A percentile compares a stretch with the other conserved stretches of the same genome.
phyloP scores from a whole-genome alignment of 2,113 vertebrate species.

The Zosterops japonicus region DNA sequence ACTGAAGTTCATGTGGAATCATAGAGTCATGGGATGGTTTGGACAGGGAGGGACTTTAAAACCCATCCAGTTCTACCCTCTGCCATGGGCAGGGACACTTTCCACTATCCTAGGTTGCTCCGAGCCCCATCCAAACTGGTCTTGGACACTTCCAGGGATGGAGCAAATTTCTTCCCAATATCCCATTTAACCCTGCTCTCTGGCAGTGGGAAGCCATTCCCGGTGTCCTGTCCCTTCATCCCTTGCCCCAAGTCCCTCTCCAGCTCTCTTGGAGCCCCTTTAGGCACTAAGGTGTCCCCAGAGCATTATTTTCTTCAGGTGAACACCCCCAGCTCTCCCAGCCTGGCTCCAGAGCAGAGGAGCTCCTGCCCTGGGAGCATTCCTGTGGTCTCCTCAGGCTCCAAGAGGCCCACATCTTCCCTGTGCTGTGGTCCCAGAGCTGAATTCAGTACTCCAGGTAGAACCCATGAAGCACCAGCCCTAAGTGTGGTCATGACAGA shows the following conservation, averaged over 20 bases:
- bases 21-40: background rate
- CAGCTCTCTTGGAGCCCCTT: background rate
- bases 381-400: background rate
- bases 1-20: background rate
- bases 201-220: background rate
- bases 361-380: background rate
- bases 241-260: background rate
- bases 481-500: accelerated
- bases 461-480: background rate
- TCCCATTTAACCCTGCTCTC: background rate
- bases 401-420: background rate
- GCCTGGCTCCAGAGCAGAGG: background rate
- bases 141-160: background rate
- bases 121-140: accelerated
- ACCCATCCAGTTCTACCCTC: too few relatives aligned
- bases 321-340: background rate
- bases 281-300: accelerated
- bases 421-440: background rate
- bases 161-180: background rate
- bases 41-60: background rate
- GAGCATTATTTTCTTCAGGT: background rate
- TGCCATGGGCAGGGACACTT: background rate
- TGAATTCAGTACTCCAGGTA: background rate
- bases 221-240: background rate
- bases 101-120: background rate